Base-by-base conservation (phyloP, 2,888 invertebrate species). In the Invenusta paracnida region DNA sequence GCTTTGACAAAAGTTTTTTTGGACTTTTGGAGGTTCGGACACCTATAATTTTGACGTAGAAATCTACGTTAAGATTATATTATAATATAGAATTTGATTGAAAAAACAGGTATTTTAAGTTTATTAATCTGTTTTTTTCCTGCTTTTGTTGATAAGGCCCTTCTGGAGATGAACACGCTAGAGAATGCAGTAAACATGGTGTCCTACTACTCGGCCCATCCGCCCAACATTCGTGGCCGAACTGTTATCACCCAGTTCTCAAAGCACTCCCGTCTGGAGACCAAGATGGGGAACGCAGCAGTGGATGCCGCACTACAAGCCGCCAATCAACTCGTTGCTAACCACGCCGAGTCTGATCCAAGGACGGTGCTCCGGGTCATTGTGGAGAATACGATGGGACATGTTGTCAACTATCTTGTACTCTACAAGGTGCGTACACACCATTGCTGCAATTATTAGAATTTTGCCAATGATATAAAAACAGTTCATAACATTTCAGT, bases 101-200 rank as follows among this genome's bases (percentile, higher is more conserved):
- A n/a, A n/a, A n/a, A n/a, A n/a, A n/a, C n/a, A n/a, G n/a, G n/a
- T n/a, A n/a, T n/a, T n/a, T n/a, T n/a, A n/a, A n/a, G n/a, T n/a
- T n/a, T n/a, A n/a, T n/a, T n/a, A n/a, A n/a, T n/a, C n/a, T n/a
- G n/a, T n/a, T n/a, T n/a, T n/a, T n/a, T n/a, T n/a, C n/a, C n/a
- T n/a, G n/a, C n/a, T n/a, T n/a, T n/a, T n/a, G n/a, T n/a, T n/a
- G n/a, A n/a, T 27, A 30, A 84, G 73, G 84, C 31, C 11, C 84
- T 84, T 11, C 27, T 84, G 2, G 84, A 84, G 48, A 84, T 84
- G 84, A 67, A 23, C 27, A 79, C 66, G 13, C 27, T 84, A 27
- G 73, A 84, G 1, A 67, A 27, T 2, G 84, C 84, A 1, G 67
- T 84, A 5, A 79, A 1, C 27, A 84, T 84, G 84, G 84, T 84